These are phyloP conservation scores for Panonychus citri DNA, from an alignment of 1,140 invertebrate species.

Conservation along the genomic window DNA sequence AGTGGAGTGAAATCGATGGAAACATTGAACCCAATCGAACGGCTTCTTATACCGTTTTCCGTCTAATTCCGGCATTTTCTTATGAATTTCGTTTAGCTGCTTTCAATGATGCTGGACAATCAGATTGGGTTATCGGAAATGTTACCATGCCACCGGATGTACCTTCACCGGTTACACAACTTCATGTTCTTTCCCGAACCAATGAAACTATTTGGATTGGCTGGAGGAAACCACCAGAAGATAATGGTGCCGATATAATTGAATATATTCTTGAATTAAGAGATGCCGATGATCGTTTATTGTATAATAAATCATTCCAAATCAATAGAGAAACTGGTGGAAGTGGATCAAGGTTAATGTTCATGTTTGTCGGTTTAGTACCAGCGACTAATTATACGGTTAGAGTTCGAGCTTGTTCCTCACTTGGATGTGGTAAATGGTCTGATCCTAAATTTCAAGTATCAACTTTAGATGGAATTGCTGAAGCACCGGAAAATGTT, in stretches of 20 bases:
- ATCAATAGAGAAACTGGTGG: constrained; percentile 1
- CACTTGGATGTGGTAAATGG: constrained; percentile 16
- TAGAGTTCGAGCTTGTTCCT: constrained; percentile 16
- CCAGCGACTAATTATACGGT: constrained; percentile 16
- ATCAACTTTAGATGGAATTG: constrained; percentile 15
- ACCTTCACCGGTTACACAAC: constrained; percentile 14
- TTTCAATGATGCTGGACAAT: constrained; percentile 10
- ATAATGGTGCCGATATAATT: constrained; percentile 16
- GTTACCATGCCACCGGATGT: constrained; percentile 8
- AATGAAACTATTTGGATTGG: constrained; percentile 17
- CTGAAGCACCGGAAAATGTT: constrained; percentile 15
- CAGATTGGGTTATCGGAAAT: constrained; percentile 4
- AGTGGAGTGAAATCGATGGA: constrained; percentile 12
- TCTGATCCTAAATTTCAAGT: constrained; percentile 13
- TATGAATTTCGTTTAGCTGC: constrained; percentile 16
- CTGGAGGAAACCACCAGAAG: constrained; percentile 14
- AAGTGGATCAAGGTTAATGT: constrained; percentile 12
- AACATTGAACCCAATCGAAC: constrained; percentile 9
- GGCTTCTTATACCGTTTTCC: constrained; percentile 9
- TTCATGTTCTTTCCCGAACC: constrained; percentile 17
- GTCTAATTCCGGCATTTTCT: constrained; percentile 14
- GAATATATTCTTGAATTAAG: constrained; percentile 14
- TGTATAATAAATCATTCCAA: constrained; percentile 14
- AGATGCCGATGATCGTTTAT: constrained; percentile 4
- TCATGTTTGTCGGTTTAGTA: constrained; percentile 15